phyloP scores from a whole-genome alignment of 2,888 invertebrate genomes.

The Ormyrus nitidulus region DNA sequence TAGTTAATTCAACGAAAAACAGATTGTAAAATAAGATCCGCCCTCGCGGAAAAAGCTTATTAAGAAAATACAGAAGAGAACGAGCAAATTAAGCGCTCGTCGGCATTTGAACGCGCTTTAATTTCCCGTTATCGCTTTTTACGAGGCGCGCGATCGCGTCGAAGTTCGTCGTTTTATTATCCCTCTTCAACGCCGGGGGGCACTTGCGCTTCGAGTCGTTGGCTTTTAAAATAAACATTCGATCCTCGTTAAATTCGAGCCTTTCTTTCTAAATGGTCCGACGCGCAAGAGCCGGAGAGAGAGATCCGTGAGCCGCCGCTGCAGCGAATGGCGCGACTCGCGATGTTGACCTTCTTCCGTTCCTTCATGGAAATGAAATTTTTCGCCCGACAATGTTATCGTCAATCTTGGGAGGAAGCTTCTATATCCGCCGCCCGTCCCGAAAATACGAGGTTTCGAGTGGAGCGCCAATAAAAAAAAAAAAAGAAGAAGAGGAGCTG shows the following conservation, averaged over 20 bases:
- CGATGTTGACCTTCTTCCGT: conserved; percentile 12
- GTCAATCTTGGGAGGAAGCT: too few relatives aligned
- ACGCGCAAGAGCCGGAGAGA: too few relatives aligned
- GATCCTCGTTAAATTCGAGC: conserved; percentile 43
- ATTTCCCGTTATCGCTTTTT: background rate
- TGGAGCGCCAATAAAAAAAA: too few relatives aligned
- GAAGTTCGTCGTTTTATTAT: background rate
- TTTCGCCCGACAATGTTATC: conserved; percentile 1
- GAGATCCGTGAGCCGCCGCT: background rate
- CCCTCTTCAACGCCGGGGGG: background rate
- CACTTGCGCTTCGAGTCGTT: conserved; percentile 16
- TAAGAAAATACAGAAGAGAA: too few relatives aligned
- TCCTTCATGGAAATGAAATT: conserved; percentile 2
- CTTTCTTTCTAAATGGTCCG: conserved; percentile 7
- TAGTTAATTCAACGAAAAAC: too few relatives aligned
- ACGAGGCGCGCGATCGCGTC: background rate
- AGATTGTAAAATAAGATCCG: too few relatives aligned
- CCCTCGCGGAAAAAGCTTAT: too few relatives aligned
- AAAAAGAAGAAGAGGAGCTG: too few relatives aligned
- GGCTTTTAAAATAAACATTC: conserved; percentile 33
- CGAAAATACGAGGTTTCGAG: too few relatives aligned
- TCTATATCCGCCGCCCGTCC: too few relatives aligned
- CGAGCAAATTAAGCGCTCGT: too few relatives aligned
- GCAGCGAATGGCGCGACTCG: conserved; percentile 7
- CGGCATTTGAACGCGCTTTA: too few relatives aligned